Base-by-base conservation (phyloP, 2,888 invertebrate genomes). In the Chrysolina americana region DNA sequence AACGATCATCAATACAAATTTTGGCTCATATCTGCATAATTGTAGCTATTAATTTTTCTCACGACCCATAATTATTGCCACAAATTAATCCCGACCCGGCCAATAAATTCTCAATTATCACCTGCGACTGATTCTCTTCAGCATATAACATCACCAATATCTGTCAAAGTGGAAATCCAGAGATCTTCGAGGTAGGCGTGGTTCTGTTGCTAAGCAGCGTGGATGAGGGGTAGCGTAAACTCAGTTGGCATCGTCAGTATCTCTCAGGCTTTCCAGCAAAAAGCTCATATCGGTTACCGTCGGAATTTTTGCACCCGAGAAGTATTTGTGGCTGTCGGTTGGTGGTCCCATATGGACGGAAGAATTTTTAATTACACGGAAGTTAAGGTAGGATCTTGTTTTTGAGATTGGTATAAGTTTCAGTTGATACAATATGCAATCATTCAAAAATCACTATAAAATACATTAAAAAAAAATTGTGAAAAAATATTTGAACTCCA, bases 121-220 rank as follows among this genome's bases (percentile, higher is more conserved):
- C 17, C 72, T 28, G 56, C 59, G 56, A 65, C 56, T 23, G 65
- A 47, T 70, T 69, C 73, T 68, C 56, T 68, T 73, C 64, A 59
- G 71, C 68, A 71, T 71, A 64, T 62, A 71, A 71, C 68, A 71
- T 72, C 76, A 63, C 71, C 77, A 71, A 76, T 78, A 81, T 79
- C 81, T 80, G 78, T 76, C 79, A 76, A 79, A 78, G 76, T 78
- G 75, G 71, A 59, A 66, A 78, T 79, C 76, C 81, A 76, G 81
- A 80, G 77, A 80, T 82, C 77, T 81, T 76, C 75, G 73, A 71
- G 71, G 82, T 85, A 81, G 85, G 85, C 85, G 85, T 85, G 85
- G 86, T 80, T 75, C 82, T 81, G 86, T 86, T 86, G 86, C 86
- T 84, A 84, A 83, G 86, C 86, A 85, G 82, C 86, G 80, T 82